Percentiles rank a stretch among this genome's conserved stretches.
Conservation (phyloP, 2,797 vertebrate genomes). For the Meda fulgida region DNA sequence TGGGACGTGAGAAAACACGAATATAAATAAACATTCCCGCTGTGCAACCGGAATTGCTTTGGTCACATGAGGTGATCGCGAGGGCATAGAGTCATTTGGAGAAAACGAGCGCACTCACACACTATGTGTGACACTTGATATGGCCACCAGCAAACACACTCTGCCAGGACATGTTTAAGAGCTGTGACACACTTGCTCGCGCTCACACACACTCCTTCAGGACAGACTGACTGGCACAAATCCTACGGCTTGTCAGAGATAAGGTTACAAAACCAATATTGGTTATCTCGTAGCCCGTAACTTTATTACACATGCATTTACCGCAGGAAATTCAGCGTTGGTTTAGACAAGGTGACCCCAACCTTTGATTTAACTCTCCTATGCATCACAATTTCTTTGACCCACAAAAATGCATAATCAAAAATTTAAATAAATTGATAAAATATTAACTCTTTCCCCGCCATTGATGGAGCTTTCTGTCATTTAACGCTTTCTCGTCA, state of each 20-base stretch:
- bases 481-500: too few relatives aligned
- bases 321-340: conserved; percentile 13
- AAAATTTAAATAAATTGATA: not conserved
- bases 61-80: conserved; percentile 27
- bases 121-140: conserved; percentile 3
- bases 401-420: not conserved
- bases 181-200: not conserved
- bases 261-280: conserved; percentile 47
- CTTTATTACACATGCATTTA: conserved; percentile 41
- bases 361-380: not conserved
- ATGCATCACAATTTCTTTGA: not conserved
- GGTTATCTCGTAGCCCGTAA: conserved; percentile 31
- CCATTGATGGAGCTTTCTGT: too few relatives aligned
- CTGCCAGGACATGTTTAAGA: conserved; percentile 34
- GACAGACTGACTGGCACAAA: conserved; percentile 26
- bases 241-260: conserved; percentile 37
- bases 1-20: conserved; percentile 19
- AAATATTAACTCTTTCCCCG: too few relatives aligned
- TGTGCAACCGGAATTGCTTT: not conserved
- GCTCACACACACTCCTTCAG: conserved; percentile 8
- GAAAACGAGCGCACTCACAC: conserved; percentile 16
- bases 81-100: conserved; percentile 13
- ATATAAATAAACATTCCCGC: conserved; percentile 13
- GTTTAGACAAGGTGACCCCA: conserved; percentile 47
- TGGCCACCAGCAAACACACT: conserved; percentile 11